Conservation (phyloP, 2,113 vertebrate species). For the Conger conger region DNA sequence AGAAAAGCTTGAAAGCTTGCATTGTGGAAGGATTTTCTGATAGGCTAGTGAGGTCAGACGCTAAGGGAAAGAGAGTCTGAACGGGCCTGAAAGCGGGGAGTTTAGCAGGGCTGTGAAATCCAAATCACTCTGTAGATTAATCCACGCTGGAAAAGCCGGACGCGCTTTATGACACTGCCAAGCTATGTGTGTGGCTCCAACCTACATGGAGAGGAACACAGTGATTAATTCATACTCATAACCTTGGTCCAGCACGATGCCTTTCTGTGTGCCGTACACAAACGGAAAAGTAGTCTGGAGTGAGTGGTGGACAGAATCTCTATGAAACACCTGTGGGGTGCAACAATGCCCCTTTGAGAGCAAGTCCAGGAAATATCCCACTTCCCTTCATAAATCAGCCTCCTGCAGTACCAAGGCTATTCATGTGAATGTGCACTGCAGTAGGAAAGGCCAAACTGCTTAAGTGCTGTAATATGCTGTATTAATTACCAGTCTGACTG, state of each 20-base stretch:
- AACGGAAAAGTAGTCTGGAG: background rate
- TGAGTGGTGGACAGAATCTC: background rate
- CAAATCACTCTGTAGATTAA: background rate
- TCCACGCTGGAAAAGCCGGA: background rate
- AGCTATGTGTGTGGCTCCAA: background rate
- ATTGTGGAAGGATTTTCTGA: background rate
- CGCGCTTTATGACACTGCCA: background rate
- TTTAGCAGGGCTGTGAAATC: background rate
- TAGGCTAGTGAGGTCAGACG: background rate
- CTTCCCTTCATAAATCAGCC: constrained; percentile 7
- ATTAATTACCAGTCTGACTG: background rate
- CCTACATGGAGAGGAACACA: background rate
- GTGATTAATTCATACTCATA: background rate
- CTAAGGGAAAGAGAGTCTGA: background rate
- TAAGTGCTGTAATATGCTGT: background rate
- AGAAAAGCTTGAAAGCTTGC: background rate
- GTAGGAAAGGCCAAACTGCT: background rate
- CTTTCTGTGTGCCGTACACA: background rate
- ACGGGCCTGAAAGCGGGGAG: background rate
- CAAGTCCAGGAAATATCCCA: constrained; percentile 2
- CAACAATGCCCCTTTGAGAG: background rate
- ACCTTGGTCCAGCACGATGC: background rate
- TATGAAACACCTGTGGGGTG: background rate
- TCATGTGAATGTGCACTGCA: background rate
- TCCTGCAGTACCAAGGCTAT: background rate